Evolutionary conservation across 2,888 invertebrate species (phyloP).

Genomic region (Xanthostigma xanthostigma): DNA sequence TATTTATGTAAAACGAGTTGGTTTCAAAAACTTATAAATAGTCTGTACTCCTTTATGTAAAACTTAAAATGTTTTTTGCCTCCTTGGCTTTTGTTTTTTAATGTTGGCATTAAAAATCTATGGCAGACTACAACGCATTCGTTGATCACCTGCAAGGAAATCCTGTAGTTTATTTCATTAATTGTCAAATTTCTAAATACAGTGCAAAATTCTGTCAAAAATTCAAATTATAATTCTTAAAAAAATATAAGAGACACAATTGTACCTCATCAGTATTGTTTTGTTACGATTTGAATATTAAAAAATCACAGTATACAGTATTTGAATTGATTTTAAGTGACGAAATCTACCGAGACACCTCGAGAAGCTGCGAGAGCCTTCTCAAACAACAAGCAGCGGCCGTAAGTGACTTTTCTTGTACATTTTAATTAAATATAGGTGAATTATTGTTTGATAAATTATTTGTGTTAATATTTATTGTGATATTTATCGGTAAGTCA

Average conservation of each 20-base stretch:
- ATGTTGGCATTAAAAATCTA: background rate
- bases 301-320: background rate
- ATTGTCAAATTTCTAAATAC: too few relatives aligned
- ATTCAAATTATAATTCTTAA: background rate
- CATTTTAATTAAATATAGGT: constrained; percentile 1
- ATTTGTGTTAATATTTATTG: too few relatives aligned
- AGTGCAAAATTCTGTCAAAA: background rate
- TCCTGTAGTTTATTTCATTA: too few relatives aligned
- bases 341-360: constrained; percentile 3
- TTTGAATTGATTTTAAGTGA: too few relatives aligned
- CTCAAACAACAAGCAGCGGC: constrained; percentile 8
- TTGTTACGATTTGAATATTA: background rate
- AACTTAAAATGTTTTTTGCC: too few relatives aligned
- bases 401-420: constrained; percentile 6
- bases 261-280: background rate
- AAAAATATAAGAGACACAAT: background rate
- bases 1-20: too few relatives aligned
- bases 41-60: too few relatives aligned
- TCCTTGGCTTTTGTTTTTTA: too few relatives aligned
- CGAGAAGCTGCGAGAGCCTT: constrained; percentile 7
- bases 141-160: too few relatives aligned
- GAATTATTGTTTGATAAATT: too few relatives aligned
- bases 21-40: too few relatives aligned
- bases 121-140: background rate
- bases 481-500: too few relatives aligned